Evolutionary conservation across 2,888 invertebrate species (phyloP), one percentile per base, ranked within the genome.

Genomic region (Drosophila colorata): DNA sequence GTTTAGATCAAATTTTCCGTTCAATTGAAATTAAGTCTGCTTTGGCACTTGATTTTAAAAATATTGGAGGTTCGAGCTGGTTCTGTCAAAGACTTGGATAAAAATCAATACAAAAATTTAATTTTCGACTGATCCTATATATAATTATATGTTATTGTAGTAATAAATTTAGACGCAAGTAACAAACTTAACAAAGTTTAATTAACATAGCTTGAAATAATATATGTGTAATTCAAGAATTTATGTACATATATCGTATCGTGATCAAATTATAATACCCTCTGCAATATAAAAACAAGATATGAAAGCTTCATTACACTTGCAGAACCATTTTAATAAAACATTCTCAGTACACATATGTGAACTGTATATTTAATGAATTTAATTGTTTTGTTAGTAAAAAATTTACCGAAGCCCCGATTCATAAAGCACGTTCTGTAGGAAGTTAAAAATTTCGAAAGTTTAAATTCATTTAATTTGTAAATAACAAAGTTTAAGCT

Each of bases 401-500:
- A 16, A 59, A 23, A 59, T 16, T 18, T n/a, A 38, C 11, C 14
- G 20, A 28, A n/a, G 5, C 20, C 18, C 14, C 7, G 16, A 23
- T 4, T 28, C 16, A n/a, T 16, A 28, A 4, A 16, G 5, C 2
- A 47, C 11, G n/a, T 55, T 23, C 53, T 13, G 20, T 13, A 14
- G 2, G n/a, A 33, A 61, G 13, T 40, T n/a, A 16, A 33, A 33
- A 33, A 33, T 63, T n/a, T 40, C 9, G 23, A 40, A 46, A 60
- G 44, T 60, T 46, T 33, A 38, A 38, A 14, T 60, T 3, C 33
- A 37, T 60, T 60, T 60, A 44, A 44, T 28, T 20, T 16, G 9
- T 20, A 28, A 18, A 33, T 35, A 43, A n/a, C 35, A 28, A 28
- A 28, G 18, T 14, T 60, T 5, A 25, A 60, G 35, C 18, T 60